These are phyloP conservation scores for Megalops cyprinoides DNA, from an alignment of 2,797 vertebrate species.

Conservation along the genomic window DNA sequence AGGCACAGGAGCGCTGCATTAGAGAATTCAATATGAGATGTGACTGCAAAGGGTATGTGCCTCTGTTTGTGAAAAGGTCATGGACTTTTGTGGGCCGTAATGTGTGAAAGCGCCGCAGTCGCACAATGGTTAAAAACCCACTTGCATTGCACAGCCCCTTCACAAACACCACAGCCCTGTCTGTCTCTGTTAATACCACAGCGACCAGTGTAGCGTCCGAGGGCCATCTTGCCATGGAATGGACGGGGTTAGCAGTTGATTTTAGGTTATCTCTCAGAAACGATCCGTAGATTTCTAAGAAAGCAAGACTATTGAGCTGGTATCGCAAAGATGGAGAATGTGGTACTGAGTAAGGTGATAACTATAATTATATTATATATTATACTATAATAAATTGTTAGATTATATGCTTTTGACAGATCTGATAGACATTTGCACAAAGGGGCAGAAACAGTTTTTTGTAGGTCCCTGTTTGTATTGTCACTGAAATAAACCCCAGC, in stretches of 20 bases:
- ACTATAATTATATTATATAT: no score
- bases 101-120: conserved; percentile 71
- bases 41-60: conserved; percentile 73
- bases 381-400: no score
- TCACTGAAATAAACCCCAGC: not conserved
- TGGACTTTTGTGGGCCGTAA: conserved; percentile 69
- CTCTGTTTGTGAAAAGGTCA: conserved; percentile 77
- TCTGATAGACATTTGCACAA: not conserved
- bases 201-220: not conserved
- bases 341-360: conserved; percentile 2
- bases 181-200: not conserved
- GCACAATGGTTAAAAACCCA: conserved; percentile 59
- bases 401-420: not conserved
- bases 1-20: conserved; percentile 60
- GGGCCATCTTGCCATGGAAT: not conserved
- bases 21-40: conserved; percentile 77
- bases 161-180: conserved; percentile 9
- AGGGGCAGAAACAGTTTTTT: not conserved
- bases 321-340: not conserved
- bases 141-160: not conserved
- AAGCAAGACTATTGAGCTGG: not conserved
- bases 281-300: not conserved
- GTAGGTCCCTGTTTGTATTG: conserved; percentile 17
- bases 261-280: not conserved
- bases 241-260: not conserved